phyloP scores from a whole-genome alignment of 2,797 vertebrate species.

The Glyptemys insculpta region DNA sequence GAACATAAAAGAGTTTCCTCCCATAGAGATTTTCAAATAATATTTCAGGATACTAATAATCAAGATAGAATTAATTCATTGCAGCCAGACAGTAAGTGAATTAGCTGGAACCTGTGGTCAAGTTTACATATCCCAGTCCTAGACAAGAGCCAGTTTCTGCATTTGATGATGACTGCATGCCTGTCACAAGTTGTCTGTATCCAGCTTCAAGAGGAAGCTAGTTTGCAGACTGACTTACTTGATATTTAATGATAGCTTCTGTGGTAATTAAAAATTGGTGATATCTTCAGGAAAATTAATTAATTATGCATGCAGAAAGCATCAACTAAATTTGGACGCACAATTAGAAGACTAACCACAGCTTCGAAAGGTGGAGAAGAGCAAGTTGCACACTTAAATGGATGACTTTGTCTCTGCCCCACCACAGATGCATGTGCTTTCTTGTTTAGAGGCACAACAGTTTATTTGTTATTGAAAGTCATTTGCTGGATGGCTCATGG shows the following conservation, averaged over 20 bases:
- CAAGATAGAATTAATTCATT: slow-evolving; percentile 36
- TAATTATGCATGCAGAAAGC: slow-evolving; percentile 73
- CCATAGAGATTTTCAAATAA: slow-evolving; percentile 9
- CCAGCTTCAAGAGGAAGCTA: slow-evolving; percentile 55
- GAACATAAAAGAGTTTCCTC: slow-evolving; percentile 20
- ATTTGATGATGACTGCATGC: slow-evolving; percentile 38
- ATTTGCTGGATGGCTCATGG: too few relatives aligned
- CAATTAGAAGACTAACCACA: slow-evolving; percentile 70
- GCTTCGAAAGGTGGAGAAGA: slow-evolving; percentile 66
- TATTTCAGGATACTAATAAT: background rate
- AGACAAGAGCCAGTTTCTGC: slow-evolving; percentile 55
- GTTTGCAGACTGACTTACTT: slow-evolving; percentile 48
- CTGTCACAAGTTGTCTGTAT: slow-evolving; percentile 68
- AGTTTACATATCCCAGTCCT: slow-evolving; percentile 27
- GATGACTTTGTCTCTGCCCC: slow-evolving; percentile 25
- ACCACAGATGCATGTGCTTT: background rate
- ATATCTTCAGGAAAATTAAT: slow-evolving; percentile 67
- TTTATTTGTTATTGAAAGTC: background rate
- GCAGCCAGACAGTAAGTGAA: slow-evolving; percentile 9
- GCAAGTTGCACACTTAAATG: slow-evolving; percentile 40
- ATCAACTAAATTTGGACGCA: slow-evolving; percentile 61
- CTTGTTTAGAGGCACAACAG: background rate
- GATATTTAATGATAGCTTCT: slow-evolving; percentile 68
- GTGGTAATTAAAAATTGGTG: slow-evolving; percentile 66
- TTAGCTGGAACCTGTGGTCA: slow-evolving; percentile 27